phyloP scores from a whole-genome alignment of 2,888 invertebrate species.

The Phorcus lineatus region DNA sequence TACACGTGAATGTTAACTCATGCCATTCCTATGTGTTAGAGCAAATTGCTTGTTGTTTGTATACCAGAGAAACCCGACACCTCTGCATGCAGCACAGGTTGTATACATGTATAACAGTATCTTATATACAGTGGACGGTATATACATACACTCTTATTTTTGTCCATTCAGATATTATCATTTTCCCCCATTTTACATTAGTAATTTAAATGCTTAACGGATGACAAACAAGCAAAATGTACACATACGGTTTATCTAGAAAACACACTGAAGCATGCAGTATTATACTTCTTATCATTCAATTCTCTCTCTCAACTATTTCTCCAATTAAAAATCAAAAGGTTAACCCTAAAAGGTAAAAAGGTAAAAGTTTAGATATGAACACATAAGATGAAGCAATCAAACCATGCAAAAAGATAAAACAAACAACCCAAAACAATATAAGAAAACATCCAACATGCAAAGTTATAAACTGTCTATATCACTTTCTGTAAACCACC shows the following conservation, averaged over 20 bases:
- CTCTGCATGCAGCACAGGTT: too few relatives aligned
- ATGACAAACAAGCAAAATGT: neutral
- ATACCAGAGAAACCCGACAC: too few relatives aligned
- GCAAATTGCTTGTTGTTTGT: too few relatives aligned
- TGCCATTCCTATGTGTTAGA: too few relatives aligned
- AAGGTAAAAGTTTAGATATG: neutral
- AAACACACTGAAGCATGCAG: neutral
- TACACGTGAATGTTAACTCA: too few relatives aligned
- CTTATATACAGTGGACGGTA: neutral
- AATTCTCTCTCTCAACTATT: neutral
- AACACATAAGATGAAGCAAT: neutral
- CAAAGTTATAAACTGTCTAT: too few relatives aligned
- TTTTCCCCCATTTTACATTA: too few relatives aligned
- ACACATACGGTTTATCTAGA: neutral
- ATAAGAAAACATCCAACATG: too few relatives aligned
- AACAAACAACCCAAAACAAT: neutral
- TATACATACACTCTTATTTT: too few relatives aligned
- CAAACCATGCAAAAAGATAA: neutral
- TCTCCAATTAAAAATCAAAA: neutral
- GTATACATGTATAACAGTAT: too few relatives aligned
- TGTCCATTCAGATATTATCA: too few relatives aligned
- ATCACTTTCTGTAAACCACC: too few relatives aligned
- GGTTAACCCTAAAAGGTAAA: neutral
- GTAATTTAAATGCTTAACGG: neutral
- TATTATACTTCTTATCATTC: neutral